These are phyloP conservation scores for Listronotus bonariensis DNA, from an alignment of 1,140 invertebrate genomes.

Conservation along the genomic window DNA sequence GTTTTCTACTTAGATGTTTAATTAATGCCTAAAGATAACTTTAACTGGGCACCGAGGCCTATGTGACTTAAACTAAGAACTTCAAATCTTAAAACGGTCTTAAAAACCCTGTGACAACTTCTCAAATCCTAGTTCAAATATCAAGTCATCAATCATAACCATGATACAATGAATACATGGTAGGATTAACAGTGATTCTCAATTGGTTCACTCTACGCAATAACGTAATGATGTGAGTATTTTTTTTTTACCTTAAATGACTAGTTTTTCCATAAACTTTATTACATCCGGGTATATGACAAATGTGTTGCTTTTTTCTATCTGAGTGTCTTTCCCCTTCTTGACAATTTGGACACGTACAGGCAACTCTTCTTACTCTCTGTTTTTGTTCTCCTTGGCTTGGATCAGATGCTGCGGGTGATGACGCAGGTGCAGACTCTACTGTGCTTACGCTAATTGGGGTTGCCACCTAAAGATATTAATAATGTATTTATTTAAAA, in stretches of 20 bases:
- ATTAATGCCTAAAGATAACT: no score
- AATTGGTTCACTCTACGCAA: neutral
- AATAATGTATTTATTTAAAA: no score
- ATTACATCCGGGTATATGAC: conserved; percentile 93
- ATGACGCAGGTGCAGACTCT: conserved; percentile 38
- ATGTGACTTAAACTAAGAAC: no score
- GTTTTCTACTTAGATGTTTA: no score
- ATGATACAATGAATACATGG: no score
- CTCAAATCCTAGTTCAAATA: no score
- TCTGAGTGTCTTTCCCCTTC: conserved; percentile 77
- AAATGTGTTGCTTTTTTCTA: conserved; percentile 85
- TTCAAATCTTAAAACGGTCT: no score
- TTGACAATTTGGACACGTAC: conserved; percentile 95
- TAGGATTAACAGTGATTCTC: neutral
- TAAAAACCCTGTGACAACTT: no score
- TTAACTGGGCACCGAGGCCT: no score
- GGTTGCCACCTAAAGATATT: conserved; percentile 41
- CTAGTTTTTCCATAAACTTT: conserved; percentile 98
- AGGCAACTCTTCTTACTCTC: conserved; percentile 78
- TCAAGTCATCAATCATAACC: no score
- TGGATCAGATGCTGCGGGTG: conserved; percentile 35
- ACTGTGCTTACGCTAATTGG: conserved; percentile 52
- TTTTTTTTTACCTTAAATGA: conserved; percentile 68
- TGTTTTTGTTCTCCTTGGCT: conserved; percentile 50
- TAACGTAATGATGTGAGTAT: no score